Conservation (phyloP, 2,888 invertebrate genomes). For the Neoascia interrupta region DNA sequence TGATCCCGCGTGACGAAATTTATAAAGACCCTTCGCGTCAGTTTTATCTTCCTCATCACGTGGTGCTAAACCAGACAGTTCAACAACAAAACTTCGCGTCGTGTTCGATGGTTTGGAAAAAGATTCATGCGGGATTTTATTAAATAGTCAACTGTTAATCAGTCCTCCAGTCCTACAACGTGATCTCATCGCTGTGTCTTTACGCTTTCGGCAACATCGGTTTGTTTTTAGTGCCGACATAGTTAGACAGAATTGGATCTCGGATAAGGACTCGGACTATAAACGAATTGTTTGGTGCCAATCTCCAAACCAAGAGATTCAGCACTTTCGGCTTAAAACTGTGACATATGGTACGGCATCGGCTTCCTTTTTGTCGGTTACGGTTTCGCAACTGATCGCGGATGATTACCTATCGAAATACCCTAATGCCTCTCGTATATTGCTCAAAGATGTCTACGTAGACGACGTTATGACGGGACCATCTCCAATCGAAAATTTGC, state of each 20-base stretch:
- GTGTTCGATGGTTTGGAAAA: too few relatives aligned
- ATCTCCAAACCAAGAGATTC: constrained; percentile 1
- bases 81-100: too few relatives aligned
- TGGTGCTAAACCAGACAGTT: too few relatives aligned
- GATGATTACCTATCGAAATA: constrained; percentile 28
- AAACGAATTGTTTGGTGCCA: constrained; percentile 57
- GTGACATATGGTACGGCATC: too few relatives aligned
- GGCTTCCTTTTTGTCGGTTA: constrained; percentile 41
- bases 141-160: constrained; percentile 19
- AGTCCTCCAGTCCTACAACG: constrained; percentile 34
- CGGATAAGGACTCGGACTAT: constrained; percentile 39
- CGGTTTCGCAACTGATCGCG: constrained; percentile 41
- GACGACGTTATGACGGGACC: constrained; percentile 57
- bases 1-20: too few relatives aligned
- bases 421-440: constrained; percentile 27
- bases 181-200: constrained; percentile 39
- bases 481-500: not conserved
- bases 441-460: constrained; percentile 58
- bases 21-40: too few relatives aligned
- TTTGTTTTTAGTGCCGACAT: constrained; percentile 40
- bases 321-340: constrained; percentile 54
- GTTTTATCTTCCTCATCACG: too few relatives aligned
- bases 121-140: not conserved
- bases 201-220: constrained; percentile 42
- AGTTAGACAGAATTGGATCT: constrained; percentile 50